Evolutionary conservation across 2,888 invertebrate species (phyloP), one percentile per base, ranked within the genome.

Genomic region (Sinhomidia bicolor): DNA sequence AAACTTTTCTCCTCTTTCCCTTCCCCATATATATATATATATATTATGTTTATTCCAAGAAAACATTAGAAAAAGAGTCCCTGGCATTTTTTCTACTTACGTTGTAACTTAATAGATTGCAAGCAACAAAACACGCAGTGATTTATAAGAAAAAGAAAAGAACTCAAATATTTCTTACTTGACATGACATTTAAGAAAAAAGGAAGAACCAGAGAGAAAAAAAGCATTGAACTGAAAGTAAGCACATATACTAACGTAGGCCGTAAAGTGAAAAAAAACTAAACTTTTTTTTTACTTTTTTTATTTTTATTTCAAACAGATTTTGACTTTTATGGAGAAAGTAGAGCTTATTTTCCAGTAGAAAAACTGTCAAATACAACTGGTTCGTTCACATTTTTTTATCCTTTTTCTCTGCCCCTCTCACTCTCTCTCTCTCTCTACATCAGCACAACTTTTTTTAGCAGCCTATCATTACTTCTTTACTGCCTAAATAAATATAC

Each of bases 91-190:
- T n/a, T n/a, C n/a, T n/a, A n/a, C n/a, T n/a, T n/a, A n/a, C n/a
- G n/a, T n/a, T n/a, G n/a, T n/a, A n/a, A n/a, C n/a, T n/a, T n/a
- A n/a, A n/a, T n/a, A n/a, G n/a, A n/a, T n/a, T n/a, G 41, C 71
- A 71, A 71, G 71, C 41, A 54, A 29, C 4, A 14, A 54, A 78
- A 82, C 47, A 82, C 41, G 29, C 68, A 65, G 68, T 51, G 65
- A 82, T 82, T 81, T 81, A 81, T 17, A 26, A 80, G 26, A 36
- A 14, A 17, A 17, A 17, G 32, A 17, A 36, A 80, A 82, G 65
- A 82, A 82, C 65, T 82, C 68, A 20, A 82, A 47, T 65, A 47
- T 82, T 82, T 82, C 68, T 82, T 68, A 68, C 82, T 82, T 65
- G 68, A 68, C 82, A 32, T 82, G 82, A 65, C 82, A 82, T 51